Conservation (phyloP, 2,113 vertebrate species). For the Bufo bufo region DNA sequence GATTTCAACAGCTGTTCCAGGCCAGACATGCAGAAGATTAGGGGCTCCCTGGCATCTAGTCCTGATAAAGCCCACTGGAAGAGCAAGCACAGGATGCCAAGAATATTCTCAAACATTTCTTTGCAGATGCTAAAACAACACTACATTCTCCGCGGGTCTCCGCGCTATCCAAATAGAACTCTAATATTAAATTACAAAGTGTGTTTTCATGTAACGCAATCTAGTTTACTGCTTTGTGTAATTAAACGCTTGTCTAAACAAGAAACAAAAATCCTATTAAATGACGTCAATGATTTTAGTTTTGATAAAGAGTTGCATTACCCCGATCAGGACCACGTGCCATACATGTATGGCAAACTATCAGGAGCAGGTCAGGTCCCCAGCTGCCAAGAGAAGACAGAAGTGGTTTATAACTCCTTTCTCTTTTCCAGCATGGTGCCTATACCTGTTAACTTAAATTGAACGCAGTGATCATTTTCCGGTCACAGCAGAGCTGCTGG, state of each 20-base stretch:
- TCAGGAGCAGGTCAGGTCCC: too few relatives aligned
- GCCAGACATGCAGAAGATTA: not conserved
- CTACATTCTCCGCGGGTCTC: not conserved
- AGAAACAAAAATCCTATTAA: not conserved
- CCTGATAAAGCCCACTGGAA: conserved; percentile 1
- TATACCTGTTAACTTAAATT: too few relatives aligned
- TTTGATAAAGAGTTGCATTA: not conserved
- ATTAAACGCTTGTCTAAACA: not conserved
- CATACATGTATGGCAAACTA: not conserved
- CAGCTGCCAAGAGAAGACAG: too few relatives aligned
- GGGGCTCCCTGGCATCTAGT: not conserved
- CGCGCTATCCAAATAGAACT: not conserved
- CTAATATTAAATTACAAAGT: not conserved
- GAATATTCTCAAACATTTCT: not conserved
- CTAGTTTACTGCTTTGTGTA: not conserved
- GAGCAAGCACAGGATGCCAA: not conserved
- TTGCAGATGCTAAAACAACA: not conserved
- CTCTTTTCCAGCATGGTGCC: too few relatives aligned
- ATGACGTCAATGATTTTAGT: not conserved
- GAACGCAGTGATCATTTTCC: too few relatives aligned
- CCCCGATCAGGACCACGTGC: too few relatives aligned
- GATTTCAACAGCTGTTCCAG: not conserved
- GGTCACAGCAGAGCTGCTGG: too few relatives aligned
- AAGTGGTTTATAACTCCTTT: too few relatives aligned
- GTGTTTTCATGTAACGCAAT: not conserved